Percentiles rank a stretch among this genome's conserved stretches.
These are phyloP conservation scores for Laticauda laticaudata DNA, from an alignment of 2,113 vertebrate species.

Conservation along the genomic window DNA sequence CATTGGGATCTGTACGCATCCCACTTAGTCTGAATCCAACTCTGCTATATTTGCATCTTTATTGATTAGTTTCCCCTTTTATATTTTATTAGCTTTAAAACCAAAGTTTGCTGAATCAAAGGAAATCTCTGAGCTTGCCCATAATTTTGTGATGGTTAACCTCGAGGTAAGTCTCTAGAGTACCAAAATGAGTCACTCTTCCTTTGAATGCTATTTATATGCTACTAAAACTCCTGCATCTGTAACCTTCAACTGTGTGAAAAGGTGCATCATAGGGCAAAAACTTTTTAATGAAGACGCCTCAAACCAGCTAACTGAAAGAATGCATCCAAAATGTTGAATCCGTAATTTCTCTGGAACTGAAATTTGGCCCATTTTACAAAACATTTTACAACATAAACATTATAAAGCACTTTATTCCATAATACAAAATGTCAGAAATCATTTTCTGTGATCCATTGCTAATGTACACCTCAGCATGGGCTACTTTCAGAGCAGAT, in stretches of 20 bases:
- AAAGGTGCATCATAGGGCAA: not conserved
- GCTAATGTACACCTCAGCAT: not conserved
- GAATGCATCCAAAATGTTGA: not conserved
- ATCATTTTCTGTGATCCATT: not conserved
- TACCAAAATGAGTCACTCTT: slow-evolving; percentile 2
- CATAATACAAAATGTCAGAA: not conserved
- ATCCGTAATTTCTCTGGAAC: not conserved
- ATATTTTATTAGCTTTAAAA: slow-evolving; percentile 81
- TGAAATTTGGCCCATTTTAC: not conserved
- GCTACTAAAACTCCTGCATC: not conserved
- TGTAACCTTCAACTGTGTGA: not conserved
- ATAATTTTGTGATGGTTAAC: slow-evolving; percentile 99
- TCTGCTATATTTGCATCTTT: not conserved
- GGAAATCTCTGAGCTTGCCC: slow-evolving; percentile 95
- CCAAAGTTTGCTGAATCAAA: slow-evolving; percentile 96
- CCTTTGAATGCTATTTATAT: not conserved
- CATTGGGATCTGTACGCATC: not conserved
- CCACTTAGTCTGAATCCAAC: not conserved
- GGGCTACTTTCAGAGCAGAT: not conserved
- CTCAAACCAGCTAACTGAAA: not conserved
- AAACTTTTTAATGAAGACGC: not conserved
- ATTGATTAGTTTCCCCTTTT: not conserved
- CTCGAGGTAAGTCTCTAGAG: slow-evolving; percentile 81
- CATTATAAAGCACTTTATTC: not conserved
- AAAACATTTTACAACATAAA: not conserved